Evolutionary conservation across 2,888 invertebrate genomes (phyloP), one percentile per base, ranked within the genome.

Genomic region (Ephialtes manifestator): DNA sequence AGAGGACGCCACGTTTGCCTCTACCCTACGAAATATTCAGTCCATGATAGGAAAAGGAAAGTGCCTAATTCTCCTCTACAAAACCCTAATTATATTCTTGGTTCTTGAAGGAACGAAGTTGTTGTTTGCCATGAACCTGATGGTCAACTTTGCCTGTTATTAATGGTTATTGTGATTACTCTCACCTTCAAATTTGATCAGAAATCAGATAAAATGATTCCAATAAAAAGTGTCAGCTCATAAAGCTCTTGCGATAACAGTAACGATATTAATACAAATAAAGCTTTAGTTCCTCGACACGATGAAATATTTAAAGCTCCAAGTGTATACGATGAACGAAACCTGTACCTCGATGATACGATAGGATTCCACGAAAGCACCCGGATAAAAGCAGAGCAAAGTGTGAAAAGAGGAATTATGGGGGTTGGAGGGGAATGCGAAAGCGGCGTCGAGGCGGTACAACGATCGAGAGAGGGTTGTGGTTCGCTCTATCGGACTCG

Each of bases 401-500:
- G 79, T 77, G 79, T 82, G 82, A 82, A 82, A 76, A 72, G 85
- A 83, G 79, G 72, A 79, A 85, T 85, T 83, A 79, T 68, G 67
- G 68, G 72, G 28, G 24, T 10, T 31, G 48, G 72, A 13, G 55
- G 53, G 60, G 48, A 72, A n/a, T n/a, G 81, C 43, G 39, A 43
- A 31, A 70, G 74, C 43, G 60, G 55, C 46, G 60, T 78, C 68
- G 81, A 68, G 31, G 63, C 58, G 18, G 35, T 31, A 11, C 35
- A 20, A 65, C 48, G 28, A 60, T 35, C 48, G 74, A 68, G 60
- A 60, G 63, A 60, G 76, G 71, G 75, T 72, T 72, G 85, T 60
- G 82, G 82, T 82, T 77, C 82, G 79, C 67, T 85, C 71, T 80
- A 85, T 83, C 82, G 85, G 80, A 81, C 81, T 81, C 58, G 84